Conservation (phyloP, 2,888 invertebrate genomes). For the Nebria salina region DNA sequence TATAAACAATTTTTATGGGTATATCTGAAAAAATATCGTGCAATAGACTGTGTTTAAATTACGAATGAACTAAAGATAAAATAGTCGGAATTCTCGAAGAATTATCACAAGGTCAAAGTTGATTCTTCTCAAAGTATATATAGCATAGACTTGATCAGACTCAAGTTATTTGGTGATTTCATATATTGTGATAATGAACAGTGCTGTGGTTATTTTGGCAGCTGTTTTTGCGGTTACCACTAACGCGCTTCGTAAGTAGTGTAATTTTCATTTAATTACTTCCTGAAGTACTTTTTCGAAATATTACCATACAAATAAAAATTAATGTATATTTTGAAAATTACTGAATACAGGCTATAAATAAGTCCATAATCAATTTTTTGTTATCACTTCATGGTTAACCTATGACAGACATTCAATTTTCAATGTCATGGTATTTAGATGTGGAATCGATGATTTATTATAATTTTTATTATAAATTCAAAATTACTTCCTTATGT, state of each 20-base stretch:
- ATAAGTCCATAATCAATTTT: neutral
- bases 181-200: conserved; percentile 15
- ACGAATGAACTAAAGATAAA: neutral
- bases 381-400: neutral
- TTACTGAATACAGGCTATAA: neutral
- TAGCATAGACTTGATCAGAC: neutral
- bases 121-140: neutral
- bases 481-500: neutral
- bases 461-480: neutral
- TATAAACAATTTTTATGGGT: neutral
- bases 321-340: neutral
- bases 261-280: neutral
- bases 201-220: conserved; percentile 12
- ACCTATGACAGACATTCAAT: neutral
- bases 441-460: neutral
- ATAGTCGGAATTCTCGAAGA: neutral
- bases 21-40: neutral
- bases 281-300: neutral
- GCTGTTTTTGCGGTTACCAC: conserved; percentile 19
- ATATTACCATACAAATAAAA: neutral
- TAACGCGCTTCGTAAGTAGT: conserved; percentile 17
- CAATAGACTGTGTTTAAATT: neutral
- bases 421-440: neutral
- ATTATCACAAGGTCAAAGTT: neutral
- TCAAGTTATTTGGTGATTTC: neutral